phyloP scores from a whole-genome alignment of 37 sponge, comb jelly and placozoan species.

The Aphrocallistes beatrix region DNA sequence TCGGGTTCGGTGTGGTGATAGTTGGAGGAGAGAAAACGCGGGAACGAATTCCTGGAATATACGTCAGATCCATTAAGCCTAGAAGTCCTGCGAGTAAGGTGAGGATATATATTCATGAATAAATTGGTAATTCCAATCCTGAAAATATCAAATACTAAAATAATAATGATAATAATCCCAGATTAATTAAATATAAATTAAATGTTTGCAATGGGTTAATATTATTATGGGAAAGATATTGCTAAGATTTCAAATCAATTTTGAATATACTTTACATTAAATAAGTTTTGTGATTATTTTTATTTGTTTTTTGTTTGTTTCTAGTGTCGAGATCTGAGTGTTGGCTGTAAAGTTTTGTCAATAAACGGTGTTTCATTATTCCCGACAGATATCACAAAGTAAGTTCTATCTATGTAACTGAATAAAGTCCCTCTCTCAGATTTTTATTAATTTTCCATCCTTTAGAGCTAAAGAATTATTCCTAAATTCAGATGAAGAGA shows the following conservation, averaged over 20 bases:
- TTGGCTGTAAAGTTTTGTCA: neutral
- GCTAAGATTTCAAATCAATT: too few relatives aligned
- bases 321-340: neutral
- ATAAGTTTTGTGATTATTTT: neutral
- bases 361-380: neutral
- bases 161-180: too few relatives aligned
- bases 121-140: too few relatives aligned
- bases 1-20: too few relatives aligned
- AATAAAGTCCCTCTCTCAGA: neutral
- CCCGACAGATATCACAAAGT: neutral
- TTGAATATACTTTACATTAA: too few relatives aligned
- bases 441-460: neutral
- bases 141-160: too few relatives aligned
- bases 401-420: neutral
- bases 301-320: neutral
- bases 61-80: neutral
- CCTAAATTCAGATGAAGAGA: neutral
- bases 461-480: slow-evolving; percentile 1
- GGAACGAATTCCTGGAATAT: neutral
- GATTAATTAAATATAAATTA: too few relatives aligned
- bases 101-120: too few relatives aligned
- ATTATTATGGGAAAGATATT: too few relatives aligned
- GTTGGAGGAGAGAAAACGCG: neutral
- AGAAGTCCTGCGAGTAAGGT: neutral
- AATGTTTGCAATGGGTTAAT: too few relatives aligned